phyloP scores from a whole-genome alignment of 2,113 vertebrate genomes.

The Anser cygnoides region DNA sequence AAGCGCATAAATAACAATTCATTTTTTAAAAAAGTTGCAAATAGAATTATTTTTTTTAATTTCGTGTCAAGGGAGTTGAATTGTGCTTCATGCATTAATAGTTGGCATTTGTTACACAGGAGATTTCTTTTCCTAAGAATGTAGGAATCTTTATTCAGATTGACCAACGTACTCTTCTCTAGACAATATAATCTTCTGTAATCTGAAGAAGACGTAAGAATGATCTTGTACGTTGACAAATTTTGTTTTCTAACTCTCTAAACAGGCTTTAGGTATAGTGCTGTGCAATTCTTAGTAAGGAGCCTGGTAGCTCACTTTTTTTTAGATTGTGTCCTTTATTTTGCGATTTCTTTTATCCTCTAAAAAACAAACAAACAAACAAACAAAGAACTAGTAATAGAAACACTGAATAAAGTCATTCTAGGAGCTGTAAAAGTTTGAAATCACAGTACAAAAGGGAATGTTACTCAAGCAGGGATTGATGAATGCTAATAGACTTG shows the following conservation, averaged over 20 bases:
- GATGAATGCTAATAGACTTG: constrained; percentile 46
- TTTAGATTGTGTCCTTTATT: not conserved
- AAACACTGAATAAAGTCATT: constrained; percentile 31
- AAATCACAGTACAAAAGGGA: constrained; percentile 40
- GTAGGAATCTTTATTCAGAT: not conserved
- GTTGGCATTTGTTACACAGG: not conserved
- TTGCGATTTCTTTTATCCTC: constrained; percentile 17
- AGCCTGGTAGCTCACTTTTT: constrained; percentile 6
- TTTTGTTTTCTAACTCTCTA: not conserved
- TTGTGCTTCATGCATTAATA: not conserved
- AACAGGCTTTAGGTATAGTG: not conserved
- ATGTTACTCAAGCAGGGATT: not conserved
- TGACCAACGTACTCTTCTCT: not conserved
- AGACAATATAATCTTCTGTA: not conserved
- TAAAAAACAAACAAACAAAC: not conserved
- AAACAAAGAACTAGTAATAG: not conserved
- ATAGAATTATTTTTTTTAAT: not conserved
- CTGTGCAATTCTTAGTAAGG: not conserved
- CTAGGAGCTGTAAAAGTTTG: constrained; percentile 21
- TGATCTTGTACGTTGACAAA: not conserved
- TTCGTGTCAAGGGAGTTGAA: not conserved
- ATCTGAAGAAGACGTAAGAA: not conserved
- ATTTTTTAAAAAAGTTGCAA: not conserved
- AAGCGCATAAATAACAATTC: not conserved
- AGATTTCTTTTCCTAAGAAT: not conserved